These are phyloP conservation scores for Catharus ustulatus DNA, from an alignment of 2,797 vertebrate genomes.

Conservation along the genomic window DNA sequence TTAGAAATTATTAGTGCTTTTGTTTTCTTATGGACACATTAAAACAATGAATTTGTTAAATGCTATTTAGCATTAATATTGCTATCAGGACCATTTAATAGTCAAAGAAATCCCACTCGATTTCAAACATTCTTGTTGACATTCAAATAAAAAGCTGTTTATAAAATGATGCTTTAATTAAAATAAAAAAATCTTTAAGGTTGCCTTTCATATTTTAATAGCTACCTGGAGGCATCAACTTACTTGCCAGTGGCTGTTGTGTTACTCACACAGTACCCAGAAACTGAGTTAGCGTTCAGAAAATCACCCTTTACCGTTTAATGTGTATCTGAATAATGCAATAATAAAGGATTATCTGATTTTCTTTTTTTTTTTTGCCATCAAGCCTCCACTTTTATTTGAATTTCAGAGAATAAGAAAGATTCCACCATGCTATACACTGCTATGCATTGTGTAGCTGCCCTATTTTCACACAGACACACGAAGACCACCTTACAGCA, in stretches of 20 bases:
- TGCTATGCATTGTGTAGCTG: neutral
- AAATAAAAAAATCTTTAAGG: neutral
- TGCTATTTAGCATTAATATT: neutral
- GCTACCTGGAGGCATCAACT: neutral
- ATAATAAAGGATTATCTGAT: neutral
- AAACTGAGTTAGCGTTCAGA: neutral
- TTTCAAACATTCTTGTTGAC: neutral
- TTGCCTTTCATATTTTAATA: neutral
- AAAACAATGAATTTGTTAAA: neutral
- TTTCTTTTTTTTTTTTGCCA: neutral
- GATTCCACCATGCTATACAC: neutral
- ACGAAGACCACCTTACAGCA: fast-evolving
- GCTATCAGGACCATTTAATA: neutral
- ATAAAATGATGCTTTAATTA: neutral
- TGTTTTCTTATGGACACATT: neutral
- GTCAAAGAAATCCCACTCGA: neutral
- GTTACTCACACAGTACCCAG: neutral
- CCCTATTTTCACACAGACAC: neutral
- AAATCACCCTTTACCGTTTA: neutral
- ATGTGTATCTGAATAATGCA: neutral
- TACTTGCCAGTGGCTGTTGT: neutral
- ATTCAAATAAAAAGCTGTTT: neutral
- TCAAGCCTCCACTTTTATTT: neutral
- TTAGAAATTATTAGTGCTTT: neutral
- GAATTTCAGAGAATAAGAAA: neutral